A percentile compares a stretch with the other conserved stretches of the same genome.
Conservation (phyloP, 2,797 vertebrate species). For the Alfaro cultratus region DNA sequence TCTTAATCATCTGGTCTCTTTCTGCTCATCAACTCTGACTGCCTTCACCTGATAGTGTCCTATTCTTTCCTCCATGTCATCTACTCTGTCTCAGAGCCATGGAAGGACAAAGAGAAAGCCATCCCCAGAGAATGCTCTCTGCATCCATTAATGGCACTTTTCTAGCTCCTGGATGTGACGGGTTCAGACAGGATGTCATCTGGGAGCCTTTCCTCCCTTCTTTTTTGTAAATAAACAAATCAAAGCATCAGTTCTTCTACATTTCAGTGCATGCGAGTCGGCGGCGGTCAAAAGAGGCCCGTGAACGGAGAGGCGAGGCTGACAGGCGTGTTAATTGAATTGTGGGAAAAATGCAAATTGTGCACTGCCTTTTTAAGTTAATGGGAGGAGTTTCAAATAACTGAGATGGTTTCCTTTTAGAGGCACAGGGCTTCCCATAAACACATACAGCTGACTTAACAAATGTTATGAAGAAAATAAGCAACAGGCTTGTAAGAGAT, state of each 20-base stretch:
- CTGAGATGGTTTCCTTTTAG: slow-evolving; percentile 49
- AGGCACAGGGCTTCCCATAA: slow-evolving; percentile 3
- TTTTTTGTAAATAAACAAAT: slow-evolving; percentile 53
- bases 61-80: slow-evolving; percentile 27
- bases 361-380: slow-evolving; percentile 64
- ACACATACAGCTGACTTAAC: slow-evolving; percentile 42
- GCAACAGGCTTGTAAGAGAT: slow-evolving; percentile 23
- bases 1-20: slow-evolving; percentile 20
- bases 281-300: slow-evolving; percentile 58
- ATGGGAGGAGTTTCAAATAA: slow-evolving; percentile 67
- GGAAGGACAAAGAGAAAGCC: slow-evolving; percentile 38
- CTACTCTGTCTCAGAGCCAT: slow-evolving; percentile 33
- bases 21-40: slow-evolving; percentile 34
- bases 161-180: slow-evolving; percentile 54
- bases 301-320: slow-evolving; percentile 68
- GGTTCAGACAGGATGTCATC: slow-evolving; percentile 63
- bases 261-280: slow-evolving; percentile 34
- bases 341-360: slow-evolving; percentile 85
- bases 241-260: slow-evolving; percentile 51
- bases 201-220: slow-evolving; percentile 25
- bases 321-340: slow-evolving; percentile 86
- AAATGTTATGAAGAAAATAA: slow-evolving; percentile 34
- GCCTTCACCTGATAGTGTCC: slow-evolving; percentile 5
- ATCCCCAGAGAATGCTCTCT: slow-evolving; percentile 40
- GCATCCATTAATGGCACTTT: slow-evolving; percentile 57